These are phyloP conservation scores for Phoenoteleia sp. DNA, from an alignment of 2,888 invertebrate species.

Conservation along the genomic window DNA sequence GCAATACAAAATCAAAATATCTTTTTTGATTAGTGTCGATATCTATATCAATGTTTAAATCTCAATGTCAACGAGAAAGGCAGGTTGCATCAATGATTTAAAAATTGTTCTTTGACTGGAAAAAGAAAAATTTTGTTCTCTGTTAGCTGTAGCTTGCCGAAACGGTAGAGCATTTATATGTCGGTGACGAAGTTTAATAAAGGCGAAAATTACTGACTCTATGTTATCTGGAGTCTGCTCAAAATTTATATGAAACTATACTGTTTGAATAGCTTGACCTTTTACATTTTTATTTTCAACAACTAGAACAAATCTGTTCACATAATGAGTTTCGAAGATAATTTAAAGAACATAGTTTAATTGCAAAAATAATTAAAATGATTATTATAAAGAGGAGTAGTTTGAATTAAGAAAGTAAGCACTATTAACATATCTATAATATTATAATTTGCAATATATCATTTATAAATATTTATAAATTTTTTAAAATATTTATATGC, in stretches of 20 bases:
- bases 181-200: constrained; percentile 33
- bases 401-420: too few species aligned
- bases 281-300: too few species aligned
- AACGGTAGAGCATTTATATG: not conserved
- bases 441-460: too few species aligned
- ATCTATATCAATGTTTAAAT: constrained; percentile 31
- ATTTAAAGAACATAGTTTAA: too few species aligned
- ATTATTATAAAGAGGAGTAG: too few species aligned
- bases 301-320: too few species aligned
- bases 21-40: constrained; percentile 33
- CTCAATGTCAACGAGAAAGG: constrained; percentile 42
- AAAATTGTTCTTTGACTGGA: constrained; percentile 40
- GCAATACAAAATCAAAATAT: constrained; percentile 21
- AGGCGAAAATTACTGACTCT: constrained; percentile 29
- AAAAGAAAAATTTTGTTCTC: constrained; percentile 54
- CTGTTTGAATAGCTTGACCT: too few species aligned
- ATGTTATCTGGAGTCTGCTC: constrained; percentile 20
- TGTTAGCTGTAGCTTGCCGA: constrained; percentile 18
- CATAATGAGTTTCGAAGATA: too few species aligned
- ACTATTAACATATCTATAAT: too few species aligned
- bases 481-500: too few species aligned
- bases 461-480: too few species aligned
- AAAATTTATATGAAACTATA: constrained; percentile 12
- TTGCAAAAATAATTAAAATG: too few species aligned
- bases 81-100: constrained; percentile 35